phyloP scores from a whole-genome alignment of 2,113 vertebrate species.

The Rhabdornis inornatus region DNA sequence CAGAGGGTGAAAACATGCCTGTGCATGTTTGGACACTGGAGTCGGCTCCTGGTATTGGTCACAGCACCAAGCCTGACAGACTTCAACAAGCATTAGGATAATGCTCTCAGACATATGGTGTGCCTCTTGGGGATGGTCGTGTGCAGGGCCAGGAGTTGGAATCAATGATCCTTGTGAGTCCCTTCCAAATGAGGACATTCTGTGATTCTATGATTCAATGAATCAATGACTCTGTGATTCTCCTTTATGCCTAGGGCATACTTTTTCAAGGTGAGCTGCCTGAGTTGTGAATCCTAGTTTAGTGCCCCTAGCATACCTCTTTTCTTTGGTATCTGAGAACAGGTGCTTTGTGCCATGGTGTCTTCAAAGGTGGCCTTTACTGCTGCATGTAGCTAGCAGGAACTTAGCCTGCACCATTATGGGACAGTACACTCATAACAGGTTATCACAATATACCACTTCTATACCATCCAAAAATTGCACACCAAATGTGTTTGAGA shows the following conservation, averaged over 20 bases:
- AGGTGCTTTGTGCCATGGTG: background rate
- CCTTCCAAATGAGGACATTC: background rate
- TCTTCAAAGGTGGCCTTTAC: background rate
- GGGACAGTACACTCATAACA: background rate
- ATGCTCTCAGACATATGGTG: background rate
- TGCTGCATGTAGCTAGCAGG: background rate
- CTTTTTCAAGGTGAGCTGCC: background rate
- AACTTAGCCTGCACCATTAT: background rate
- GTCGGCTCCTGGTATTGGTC: background rate
- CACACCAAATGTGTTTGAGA: background rate
- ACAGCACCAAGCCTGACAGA: background rate
- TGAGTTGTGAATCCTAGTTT: background rate
- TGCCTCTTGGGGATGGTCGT: background rate
- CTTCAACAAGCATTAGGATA: background rate
- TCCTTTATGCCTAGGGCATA: background rate
- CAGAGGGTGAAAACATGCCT: fast-evolving
- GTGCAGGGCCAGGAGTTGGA: background rate
- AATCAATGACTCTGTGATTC: background rate
- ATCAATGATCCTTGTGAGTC: background rate
- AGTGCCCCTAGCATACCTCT: background rate
- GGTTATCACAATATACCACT: background rate
- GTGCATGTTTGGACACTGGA: background rate
- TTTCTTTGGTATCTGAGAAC: background rate
- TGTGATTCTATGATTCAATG: background rate
- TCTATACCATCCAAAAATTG: background rate